Percentiles rank a stretch among this genome's conserved stretches.
Evolutionary conservation across 2,797 vertebrate genomes (phyloP).

Genomic region (Pogonophryne albipinna): DNA sequence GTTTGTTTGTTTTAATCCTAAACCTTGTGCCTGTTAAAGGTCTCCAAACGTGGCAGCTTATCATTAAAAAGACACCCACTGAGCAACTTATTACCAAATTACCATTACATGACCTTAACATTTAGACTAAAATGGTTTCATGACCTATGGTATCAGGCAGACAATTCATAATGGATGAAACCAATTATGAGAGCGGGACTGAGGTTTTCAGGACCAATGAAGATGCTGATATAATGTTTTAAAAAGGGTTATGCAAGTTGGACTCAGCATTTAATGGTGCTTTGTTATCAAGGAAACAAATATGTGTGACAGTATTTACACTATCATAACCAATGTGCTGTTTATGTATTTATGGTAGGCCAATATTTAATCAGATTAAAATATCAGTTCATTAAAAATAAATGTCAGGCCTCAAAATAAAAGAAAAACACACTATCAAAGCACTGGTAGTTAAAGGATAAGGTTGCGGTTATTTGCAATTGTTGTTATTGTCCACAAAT

Average conservation of each 20-base stretch:
- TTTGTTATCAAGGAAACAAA: constrained; percentile 35
- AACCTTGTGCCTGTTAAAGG: neutral
- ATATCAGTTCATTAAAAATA: neutral
- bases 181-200: constrained; percentile 1
- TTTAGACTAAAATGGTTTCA: neutral
- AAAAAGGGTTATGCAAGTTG: neutral
- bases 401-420: neutral
- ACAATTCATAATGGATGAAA: constrained; percentile 37
- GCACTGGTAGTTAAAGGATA: neutral
- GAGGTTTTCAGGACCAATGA: neutral
- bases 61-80: constrained; percentile 47
- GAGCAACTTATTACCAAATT: constrained; percentile 36
- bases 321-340: neutral
- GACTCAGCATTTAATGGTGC: neutral
- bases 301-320: neutral
- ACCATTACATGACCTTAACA: constrained; percentile 45
- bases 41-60: neutral
- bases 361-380: neutral
- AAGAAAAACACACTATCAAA: neutral
- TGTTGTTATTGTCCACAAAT: neutral
- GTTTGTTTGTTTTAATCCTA: neutral
- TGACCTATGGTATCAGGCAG: constrained; percentile 17
- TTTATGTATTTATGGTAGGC: neutral
- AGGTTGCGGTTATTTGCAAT: neutral
- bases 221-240: constrained; percentile 4